A percentile compares a stretch with the other conserved stretches of the same genome.
Evolutionary conservation across 2,113 vertebrate species (phyloP).

Genomic region (Panthera leo): DNA sequence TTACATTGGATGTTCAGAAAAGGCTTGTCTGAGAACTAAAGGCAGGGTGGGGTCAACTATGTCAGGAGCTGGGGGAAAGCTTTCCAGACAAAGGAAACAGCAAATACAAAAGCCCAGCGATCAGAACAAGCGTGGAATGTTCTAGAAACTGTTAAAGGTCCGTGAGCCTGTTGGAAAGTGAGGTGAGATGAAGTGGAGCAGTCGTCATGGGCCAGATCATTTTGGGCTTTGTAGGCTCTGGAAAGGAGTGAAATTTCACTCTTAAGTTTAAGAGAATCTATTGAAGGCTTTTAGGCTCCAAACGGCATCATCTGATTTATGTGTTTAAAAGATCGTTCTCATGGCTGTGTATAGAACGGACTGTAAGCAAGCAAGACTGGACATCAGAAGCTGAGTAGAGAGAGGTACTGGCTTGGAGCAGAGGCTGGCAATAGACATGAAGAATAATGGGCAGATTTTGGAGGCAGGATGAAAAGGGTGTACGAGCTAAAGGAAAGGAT

Average conservation of each 20-base stretch:
- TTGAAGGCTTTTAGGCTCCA: background rate
- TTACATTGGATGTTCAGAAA: conserved; percentile 56
- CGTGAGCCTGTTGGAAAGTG: background rate
- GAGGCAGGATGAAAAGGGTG: background rate
- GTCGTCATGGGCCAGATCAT: background rate
- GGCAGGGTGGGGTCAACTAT: background rate
- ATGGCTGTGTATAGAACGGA: background rate
- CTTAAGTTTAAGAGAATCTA: background rate
- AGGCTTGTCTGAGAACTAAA: background rate
- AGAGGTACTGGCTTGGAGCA: background rate
- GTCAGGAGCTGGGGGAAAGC: background rate
- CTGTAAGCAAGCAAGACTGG: background rate
- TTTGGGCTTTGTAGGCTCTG: background rate
- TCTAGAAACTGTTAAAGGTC: conserved; percentile 26
- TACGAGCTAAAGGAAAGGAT: background rate
- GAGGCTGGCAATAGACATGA: background rate
- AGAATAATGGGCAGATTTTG: background rate
- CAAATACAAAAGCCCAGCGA: background rate
- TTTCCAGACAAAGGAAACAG: conserved; percentile 41
- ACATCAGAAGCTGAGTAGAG: background rate
- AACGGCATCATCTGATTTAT: background rate
- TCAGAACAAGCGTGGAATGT: background rate
- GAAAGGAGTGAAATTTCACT: background rate
- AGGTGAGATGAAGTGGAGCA: background rate
- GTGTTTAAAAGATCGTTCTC: conserved; percentile 13